Base-by-base conservation (phyloP, 2,888 invertebrate species). In the Tenthredo mesomela region DNA sequence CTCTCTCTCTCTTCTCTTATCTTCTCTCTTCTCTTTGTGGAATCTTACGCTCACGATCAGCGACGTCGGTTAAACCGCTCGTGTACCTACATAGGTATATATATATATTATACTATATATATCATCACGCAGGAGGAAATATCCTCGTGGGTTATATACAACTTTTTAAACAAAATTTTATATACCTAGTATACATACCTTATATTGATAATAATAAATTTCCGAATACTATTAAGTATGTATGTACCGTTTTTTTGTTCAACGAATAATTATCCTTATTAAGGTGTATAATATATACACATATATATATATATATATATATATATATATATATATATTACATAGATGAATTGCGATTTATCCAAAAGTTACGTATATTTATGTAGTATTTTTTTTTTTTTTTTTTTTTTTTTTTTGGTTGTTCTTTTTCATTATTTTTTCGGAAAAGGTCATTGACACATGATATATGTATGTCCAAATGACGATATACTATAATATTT, bases 1-100 rank as follows among this genome's bases (percentile, higher is more conserved):
- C 25, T 40, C 58, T 37, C 77, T 77, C 50, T 50, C 40, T 18
- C 15, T 29, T 75, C 75, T 54, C 40, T 43, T 50, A 0, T 15
- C 7, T 15, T 75, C 50, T 71, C 33, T 25, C 18, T 33, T 83
- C 78, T 73, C 73, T 15, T 37, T 37, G 43, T 21, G 18, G 67
- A 58, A 70, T 73, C 43, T 73, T 73, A 21, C 73, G 33, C 43
- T 61, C 12, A 25, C 61, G 21, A 61, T 61, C 61, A 61, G 25
- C 61, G 10, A 21, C 21, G 61, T 21, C 61, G 9, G 61, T 61
- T 61, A 21, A 61, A 25, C 25, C 61, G 61, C 25, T 12, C 21
- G 3, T 25, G 18, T 54, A 61, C 21, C 9, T 61, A 25, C 12
- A 21, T 61, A 61, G n/a, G 9, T 61, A 37, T 37, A 37, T 33